These are phyloP conservation scores for Corythornis leucogaster DNA, from an alignment of 2,797 vertebrate genomes.

Conservation along the genomic window DNA sequence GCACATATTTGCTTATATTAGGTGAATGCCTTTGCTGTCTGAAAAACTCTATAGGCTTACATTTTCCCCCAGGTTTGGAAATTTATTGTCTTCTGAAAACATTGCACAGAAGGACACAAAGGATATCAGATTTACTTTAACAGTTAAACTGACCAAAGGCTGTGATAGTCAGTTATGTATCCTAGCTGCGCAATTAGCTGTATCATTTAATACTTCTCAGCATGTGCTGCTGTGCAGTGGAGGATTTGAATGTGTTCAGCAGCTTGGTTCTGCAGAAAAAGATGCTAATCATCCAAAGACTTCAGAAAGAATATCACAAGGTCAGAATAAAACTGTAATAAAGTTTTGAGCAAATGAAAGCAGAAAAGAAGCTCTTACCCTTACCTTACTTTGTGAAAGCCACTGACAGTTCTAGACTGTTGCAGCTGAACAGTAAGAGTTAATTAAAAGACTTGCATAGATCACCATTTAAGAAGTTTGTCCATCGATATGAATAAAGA, in stretches of 20 bases:
- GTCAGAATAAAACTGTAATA: constrained; percentile 74
- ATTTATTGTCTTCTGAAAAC: constrained; percentile 73
- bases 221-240: constrained; percentile 56
- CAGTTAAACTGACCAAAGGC: constrained; percentile 63
- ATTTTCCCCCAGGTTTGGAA: constrained; percentile 71
- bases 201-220: constrained; percentile 71
- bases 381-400: constrained; percentile 63
- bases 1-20: constrained; percentile 49
- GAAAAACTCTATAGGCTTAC: constrained; percentile 53
- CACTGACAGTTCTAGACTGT: constrained; percentile 58
- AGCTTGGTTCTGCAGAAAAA: constrained; percentile 63
- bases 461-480: constrained; percentile 55
- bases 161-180: constrained; percentile 47
- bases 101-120: constrained; percentile 42
- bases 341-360: constrained; percentile 73
- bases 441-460: constrained; percentile 58
- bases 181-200: constrained; percentile 58
- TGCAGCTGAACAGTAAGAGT: constrained; percentile 42
- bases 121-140: constrained; percentile 61
- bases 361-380: constrained; percentile 70
- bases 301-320: constrained; percentile 77
- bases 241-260: constrained; percentile 76
- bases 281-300: constrained; percentile 74
- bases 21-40: constrained; percentile 51
- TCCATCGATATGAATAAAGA: constrained; percentile 54